Percentiles rank a stretch among this genome's conserved stretches.
These are phyloP conservation scores for Ptilorrhoa leucosticta DNA, from an alignment of 2,113 vertebrate genomes.

Conservation along the genomic window DNA sequence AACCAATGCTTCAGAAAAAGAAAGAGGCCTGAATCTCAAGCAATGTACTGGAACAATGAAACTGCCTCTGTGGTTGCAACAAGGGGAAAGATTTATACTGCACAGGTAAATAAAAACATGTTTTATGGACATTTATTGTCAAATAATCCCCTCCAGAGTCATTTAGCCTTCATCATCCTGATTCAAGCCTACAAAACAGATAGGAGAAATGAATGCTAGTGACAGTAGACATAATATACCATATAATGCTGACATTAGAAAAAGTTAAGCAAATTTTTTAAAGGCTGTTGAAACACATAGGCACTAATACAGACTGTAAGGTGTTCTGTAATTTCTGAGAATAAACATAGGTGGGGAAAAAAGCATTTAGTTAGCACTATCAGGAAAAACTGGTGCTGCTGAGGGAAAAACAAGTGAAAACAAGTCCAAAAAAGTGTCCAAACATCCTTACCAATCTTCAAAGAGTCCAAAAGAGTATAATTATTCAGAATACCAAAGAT, in stretches of 20 bases:
- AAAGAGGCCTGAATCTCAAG: not conserved
- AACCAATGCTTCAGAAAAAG: not conserved
- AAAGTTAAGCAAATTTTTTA: not conserved
- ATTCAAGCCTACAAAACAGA: not conserved
- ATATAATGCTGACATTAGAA: not conserved
- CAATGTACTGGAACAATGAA: not conserved
- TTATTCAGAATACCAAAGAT: not conserved
- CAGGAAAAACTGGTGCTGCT: not conserved
- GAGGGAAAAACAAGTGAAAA: not conserved
- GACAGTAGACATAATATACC: not conserved
- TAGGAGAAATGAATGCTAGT: not conserved
- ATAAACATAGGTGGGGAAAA: fast-evolving
- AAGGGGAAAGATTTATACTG: not conserved
- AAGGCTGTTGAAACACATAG: not conserved
- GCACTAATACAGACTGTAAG: not conserved
- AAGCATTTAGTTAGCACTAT: not conserved
- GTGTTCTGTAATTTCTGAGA: not conserved
- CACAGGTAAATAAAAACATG: not conserved
- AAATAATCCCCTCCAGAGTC: not conserved
- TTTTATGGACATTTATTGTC: not conserved
- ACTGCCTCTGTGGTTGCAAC: not conserved
- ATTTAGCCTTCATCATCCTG: not conserved
- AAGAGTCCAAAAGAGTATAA: not conserved
- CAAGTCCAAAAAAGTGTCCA: not conserved
- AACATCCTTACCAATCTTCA: not conserved